Evolutionary conservation across 2,113 vertebrate species (phyloP), one percentile per base, ranked within the genome.

Genomic region (Labeo catla): DNA sequence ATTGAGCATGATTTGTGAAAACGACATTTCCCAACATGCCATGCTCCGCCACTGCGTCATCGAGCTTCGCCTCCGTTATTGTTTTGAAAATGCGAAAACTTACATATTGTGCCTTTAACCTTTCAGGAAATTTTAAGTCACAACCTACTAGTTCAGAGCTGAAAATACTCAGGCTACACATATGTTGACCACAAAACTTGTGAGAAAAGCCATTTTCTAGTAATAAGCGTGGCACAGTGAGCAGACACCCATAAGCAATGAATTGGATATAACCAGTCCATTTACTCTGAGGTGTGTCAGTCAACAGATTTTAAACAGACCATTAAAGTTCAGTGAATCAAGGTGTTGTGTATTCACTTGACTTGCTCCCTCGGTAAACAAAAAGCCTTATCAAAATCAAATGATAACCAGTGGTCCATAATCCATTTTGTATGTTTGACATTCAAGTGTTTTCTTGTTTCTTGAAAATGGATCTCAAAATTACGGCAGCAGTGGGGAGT

Each of bases 401-500:
- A 52, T 28, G 65, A 86, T 68, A 72, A 81, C 81, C 72, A 68
- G 45, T 45, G 86, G 81, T 68, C 76, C 76, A 81, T 87, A 68
- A 87, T 87, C 83, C 59, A 80, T 84, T 84, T 39, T n/a, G 43
- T 54, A 49, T 83, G 65, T 74, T 34, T 86, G 85, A 65, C 68
- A 65, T 84, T 81, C 21, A 50, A 76, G 81, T 81, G 73, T 66
- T 84, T 82, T 84, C 83, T 79, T 85, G 86, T 87, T 52, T 77
- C 82, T 81, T 68, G 72, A 87, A 89, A 89, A 81, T 87, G 70
- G 70, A 84, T 73, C 72, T 68, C 66, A 79, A 89, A 87, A 87
- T 83, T 50, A 73, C 59, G 43, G 19, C 61, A 86, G 12, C 83
- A 78, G 88, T 39, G 63, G 83, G 83, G 73, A 83, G 83, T 39